phyloP scores from a whole-genome alignment of 2,113 vertebrate genomes.

The Cyanoderma ruficeps region DNA sequence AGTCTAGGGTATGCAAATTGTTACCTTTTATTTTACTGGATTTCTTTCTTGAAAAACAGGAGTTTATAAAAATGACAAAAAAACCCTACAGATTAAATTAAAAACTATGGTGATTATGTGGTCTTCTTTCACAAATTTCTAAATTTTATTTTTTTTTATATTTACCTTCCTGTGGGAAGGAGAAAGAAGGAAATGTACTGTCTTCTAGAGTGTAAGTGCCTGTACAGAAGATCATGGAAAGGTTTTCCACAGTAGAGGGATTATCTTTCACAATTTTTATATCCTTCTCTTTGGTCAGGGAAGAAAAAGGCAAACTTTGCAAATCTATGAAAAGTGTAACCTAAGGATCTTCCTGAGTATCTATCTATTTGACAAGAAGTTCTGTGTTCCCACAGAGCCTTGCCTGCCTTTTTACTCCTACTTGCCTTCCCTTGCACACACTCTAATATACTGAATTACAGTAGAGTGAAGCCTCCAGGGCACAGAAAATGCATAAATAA shows the following conservation, averaged over 20 bases:
- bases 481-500: not conserved
- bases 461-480: not conserved
- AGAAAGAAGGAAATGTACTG: not conserved
- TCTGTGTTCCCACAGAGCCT: not conserved
- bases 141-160: not conserved
- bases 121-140: not conserved
- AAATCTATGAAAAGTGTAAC: not conserved
- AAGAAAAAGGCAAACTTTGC: not conserved
- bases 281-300: not conserved
- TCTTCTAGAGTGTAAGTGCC: not conserved
- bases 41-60: not conserved
- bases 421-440: not conserved
- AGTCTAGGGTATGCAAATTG: rapidly evolving
- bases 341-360: not conserved
- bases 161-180: not conserved
- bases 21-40: not conserved
- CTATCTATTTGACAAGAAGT: not conserved
- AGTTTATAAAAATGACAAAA: not conserved
- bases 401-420: not conserved
- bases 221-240: not conserved
- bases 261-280: not conserved
- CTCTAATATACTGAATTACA: not conserved
- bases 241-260: not conserved
- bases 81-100: not conserved
- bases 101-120: not conserved